Evolutionary conservation across 2,113 vertebrate genomes (phyloP), one percentile per base, ranked within the genome.

Genomic region (Thunnus thynnus): DNA sequence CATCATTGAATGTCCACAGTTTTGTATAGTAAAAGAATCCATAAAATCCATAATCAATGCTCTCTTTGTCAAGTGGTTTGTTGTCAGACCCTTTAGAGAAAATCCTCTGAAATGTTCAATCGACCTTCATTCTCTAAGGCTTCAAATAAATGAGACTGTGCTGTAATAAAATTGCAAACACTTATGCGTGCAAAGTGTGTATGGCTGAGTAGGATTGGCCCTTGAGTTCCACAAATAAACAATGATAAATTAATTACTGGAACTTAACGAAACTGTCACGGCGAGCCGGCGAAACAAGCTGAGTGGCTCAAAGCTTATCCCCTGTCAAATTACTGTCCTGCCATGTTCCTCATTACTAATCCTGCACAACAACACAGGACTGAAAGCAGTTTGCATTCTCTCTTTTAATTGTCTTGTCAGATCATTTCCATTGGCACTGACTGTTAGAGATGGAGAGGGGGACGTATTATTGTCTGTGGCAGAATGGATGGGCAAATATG

Each of bases 221-320:
- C 82, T 81, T 88, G 84, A 88, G 63, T 80, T 84, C 72, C 70
- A 72, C 82, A 86, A 86, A 89, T 84, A 90, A 88, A 90, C 88
- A 86, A 78, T 82, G 74, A 87, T 86, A 89, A 86, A 90, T 86
- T 78, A 83, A 93, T 94, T 90, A 93, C 74, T 16, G 50, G 41
- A 86, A 66, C 84, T 85, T 83, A 87, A 84, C 80, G 4, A 68
- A 80, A 74, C 68, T 82, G 85, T 84, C 74, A 73, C 25, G 41
- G 61, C 32, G 16, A 83, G 65, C 66, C 20, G 5, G 62, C 41
- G 64, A 69, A 76, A 81, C 5, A 22, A 58, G 76, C 78, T 41
- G 73, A 85, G 80, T 20, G 69, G 48, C 78, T 76, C 68, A 80
- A 68, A 86, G 80, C 86, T 84, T 83, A 83, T 89, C 72, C 80